Evolutionary conservation across 2,888 invertebrate genomes (phyloP).

Genomic region (Stegana nigrithorax): DNA sequence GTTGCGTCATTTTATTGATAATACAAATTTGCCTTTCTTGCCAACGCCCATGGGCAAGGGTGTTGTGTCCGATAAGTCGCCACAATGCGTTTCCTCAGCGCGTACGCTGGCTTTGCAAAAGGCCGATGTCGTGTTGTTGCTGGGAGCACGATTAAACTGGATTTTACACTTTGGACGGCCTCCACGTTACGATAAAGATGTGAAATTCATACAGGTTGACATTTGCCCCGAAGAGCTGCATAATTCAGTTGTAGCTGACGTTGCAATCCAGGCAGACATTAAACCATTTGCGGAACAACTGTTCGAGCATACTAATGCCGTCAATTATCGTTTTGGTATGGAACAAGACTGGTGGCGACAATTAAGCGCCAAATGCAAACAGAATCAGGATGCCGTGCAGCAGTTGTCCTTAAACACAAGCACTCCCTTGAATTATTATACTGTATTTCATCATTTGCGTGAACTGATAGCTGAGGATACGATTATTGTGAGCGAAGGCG

Average conservation of each 20-base stretch:
- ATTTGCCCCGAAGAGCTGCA: conserved; percentile 90
- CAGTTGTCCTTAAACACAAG: conserved; percentile 78
- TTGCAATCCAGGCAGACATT: conserved; percentile 88
- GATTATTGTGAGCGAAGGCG: conserved; percentile 95
- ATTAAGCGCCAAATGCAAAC: conserved; percentile 77
- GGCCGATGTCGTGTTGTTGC: conserved; percentile 87
- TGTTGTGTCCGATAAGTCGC: conserved; percentile 78
- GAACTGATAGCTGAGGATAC: conserved; percentile 82
- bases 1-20: conserved; percentile 77
- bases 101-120: conserved; percentile 86
- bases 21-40: conserved; percentile 85
- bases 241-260: conserved; percentile 84
- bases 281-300: conserved; percentile 79
- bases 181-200: conserved; percentile 84
- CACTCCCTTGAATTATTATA: conserved; percentile 91
- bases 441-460: conserved; percentile 88
- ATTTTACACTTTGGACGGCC: conserved; percentile 95
- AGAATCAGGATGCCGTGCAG: conserved; percentile 77
- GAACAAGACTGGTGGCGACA: conserved; percentile 82
- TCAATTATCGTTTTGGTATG: conserved; percentile 72
- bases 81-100: conserved; percentile 85
- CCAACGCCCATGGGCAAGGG: conserved; percentile 97
- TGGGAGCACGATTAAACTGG: conserved; percentile 97
- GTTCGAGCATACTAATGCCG: conserved; percentile 71
- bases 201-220: conserved; percentile 93